Evolutionary conservation across 2,113 vertebrate species (phyloP), one percentile per base, ranked within the genome.

Genomic region (Chlamydotis undulata): DNA sequence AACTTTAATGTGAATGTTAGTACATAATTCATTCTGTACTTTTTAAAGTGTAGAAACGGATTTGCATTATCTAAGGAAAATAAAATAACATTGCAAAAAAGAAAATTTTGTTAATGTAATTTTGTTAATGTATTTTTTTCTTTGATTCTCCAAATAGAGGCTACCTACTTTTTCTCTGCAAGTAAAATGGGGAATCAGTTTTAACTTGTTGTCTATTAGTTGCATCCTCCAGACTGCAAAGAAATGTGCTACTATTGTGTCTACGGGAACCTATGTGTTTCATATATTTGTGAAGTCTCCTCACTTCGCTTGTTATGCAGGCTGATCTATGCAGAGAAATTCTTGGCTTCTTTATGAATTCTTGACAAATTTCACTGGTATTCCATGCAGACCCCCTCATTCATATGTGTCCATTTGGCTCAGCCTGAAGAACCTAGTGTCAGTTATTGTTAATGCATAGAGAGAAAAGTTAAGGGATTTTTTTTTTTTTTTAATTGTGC

Each of bases 11-110:
- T 87, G 61, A 82, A 37, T 45, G 74, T 81, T 60, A 61, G 57
- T 82, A 41, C 33, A 21, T 96, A 95, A 95, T 93, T 94, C 16
- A 81, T 93, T 89, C 74, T 89, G 43, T 63, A 37, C 89, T 89
- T 95, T 70, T 50, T 55, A 90, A 96, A 94, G 69, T 43, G 23
- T 80, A 63, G 64, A 81, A 92, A 45, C 14, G 52, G 33, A 84
- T 95, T 91, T 96, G 93, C 91, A 94, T 97, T 96, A 95, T 92
- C 89, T 95, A 64, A 79, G 73, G 35, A 84, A 89, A 95, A 91
- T 89, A 76, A 94, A 92, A 84, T 91, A 68, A 76, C 81, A 78
- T 64, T 87, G 49, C 87, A 89, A 84, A 94, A 94, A 94, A 47
- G 73, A 59, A 63, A 59, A 91, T 94, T 96, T 96, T 93, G 64